Percentiles rank a stretch among this genome's conserved stretches.
Evolutionary conservation across 2,888 invertebrate genomes (phyloP).

Genomic region (Strigamia crassipes): DNA sequence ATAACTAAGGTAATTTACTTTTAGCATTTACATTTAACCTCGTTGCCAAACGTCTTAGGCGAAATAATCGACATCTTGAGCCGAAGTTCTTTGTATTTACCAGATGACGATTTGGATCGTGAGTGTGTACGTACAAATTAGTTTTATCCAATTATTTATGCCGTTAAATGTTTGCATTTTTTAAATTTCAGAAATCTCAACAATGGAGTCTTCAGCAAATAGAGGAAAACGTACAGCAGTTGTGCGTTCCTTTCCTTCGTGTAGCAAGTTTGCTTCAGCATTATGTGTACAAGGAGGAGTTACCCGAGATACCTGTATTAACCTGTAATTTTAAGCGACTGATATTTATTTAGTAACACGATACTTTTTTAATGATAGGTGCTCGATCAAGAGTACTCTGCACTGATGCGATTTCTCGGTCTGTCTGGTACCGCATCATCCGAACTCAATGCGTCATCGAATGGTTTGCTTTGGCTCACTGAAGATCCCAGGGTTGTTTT

Average conservation of each 20-base stretch:
- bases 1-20: background rate
- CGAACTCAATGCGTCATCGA: constrained; percentile 31
- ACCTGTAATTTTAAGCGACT: background rate
- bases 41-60: constrained; percentile 54
- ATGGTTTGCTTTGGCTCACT: constrained; percentile 53
- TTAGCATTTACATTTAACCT: constrained; percentile 34
- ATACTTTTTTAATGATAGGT: background rate
- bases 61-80: constrained; percentile 63
- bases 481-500: constrained; percentile 57
- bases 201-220: constrained; percentile 54
- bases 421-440: constrained; percentile 64
- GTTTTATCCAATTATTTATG: background rate
- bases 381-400: constrained; percentile 71
- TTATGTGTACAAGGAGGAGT: constrained; percentile 69
- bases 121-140: background rate
- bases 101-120: constrained; percentile 61
- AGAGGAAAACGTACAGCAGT: constrained; percentile 70
- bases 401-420: constrained; percentile 77
- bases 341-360: background rate
- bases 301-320: constrained; percentile 58
- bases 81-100: constrained; percentile 68
- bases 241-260: constrained; percentile 82
- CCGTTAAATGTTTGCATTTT: background rate
- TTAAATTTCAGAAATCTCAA: background rate
- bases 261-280: constrained; percentile 80